phyloP scores from a whole-genome alignment of 2,888 invertebrate genomes.

The Podotricha telesiphe region DNA sequence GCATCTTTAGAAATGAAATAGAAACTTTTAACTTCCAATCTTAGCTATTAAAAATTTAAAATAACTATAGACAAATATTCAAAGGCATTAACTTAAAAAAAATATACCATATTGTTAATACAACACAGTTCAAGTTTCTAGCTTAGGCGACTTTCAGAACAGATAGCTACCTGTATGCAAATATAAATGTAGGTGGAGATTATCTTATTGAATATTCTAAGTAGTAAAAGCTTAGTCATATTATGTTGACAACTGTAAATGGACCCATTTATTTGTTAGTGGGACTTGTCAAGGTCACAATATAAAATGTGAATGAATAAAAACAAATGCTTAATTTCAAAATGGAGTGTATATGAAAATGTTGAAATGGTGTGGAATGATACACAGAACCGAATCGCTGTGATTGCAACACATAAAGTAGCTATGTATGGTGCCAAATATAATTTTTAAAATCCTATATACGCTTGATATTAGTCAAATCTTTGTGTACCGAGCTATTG shows the following conservation, averaged over 20 bases:
- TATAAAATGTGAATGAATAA: not conserved
- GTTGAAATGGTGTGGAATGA: too few species aligned
- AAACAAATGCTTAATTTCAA: not conserved
- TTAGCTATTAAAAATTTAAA: too few species aligned
- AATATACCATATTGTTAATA: not conserved
- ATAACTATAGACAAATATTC: too few species aligned
- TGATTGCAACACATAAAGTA: too few species aligned
- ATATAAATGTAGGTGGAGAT: constrained; percentile 33
- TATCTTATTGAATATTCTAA: constrained; percentile 38
- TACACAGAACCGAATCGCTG: too few species aligned
- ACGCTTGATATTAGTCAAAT: too few species aligned
- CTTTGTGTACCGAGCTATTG: too few species aligned
- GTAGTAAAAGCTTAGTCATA: constrained; percentile 37
- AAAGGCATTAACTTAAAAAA: not conserved
- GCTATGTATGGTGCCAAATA: too few species aligned
- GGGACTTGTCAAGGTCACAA: constrained; percentile 7
- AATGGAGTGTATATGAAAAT: too few species aligned
- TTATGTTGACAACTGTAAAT: constrained; percentile 33
- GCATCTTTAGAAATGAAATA: too few species aligned
- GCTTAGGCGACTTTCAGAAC: constrained; percentile 1
- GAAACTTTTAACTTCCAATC: too few species aligned
- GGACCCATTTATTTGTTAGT: constrained; percentile 23
- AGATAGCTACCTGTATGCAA: constrained; percentile 22
- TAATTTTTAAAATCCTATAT: too few species aligned
- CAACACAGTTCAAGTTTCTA: not conserved